Base-by-base conservation (phyloP, 2,113 vertebrate species). In the Cnemophilus loriae region DNA sequence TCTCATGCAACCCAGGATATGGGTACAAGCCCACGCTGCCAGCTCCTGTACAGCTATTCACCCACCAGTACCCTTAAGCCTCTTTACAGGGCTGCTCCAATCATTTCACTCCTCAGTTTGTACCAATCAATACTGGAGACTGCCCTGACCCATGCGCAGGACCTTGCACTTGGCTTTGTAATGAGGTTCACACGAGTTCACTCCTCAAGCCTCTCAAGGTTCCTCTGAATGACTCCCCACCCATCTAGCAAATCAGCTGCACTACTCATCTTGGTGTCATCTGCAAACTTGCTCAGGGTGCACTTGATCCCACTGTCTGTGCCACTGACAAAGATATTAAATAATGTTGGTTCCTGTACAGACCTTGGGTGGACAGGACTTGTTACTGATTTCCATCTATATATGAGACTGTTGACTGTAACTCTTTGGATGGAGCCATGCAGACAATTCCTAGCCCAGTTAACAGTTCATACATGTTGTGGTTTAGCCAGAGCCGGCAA, bases 401-500 rank as follows among this genome's bases (percentile, higher is more conserved):
- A 22, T 6, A n/a, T 15, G 13, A 57, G 49, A 10, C 15, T 42
- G 24, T 30, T 65, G 32, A 26, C 13, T 52, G 19, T 17, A 64
- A 37, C 3, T 3, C 19, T 69, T 55, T 47, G 30, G 28, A 39
- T 1, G 1, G 16, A 53, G 65, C 16, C 30, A 26, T n/a, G 5
- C 7, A 32, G 32, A 7, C 35, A 61, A 46, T 16, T 78, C 39
- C 42, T 50, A 42, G n/a, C 10, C 16, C 8, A 73, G 33, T 4
- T 59, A 30, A 50, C 1, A 27, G 20, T 23, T 59, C 41, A 23
- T 39, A 21, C 9, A 23, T 37, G 13, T 11, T 37, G 22, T 37
- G 26, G 8, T 57, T n/a, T 37, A 32, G 23, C 21, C 35, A 80
- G 14, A 64, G 17, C 2, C 0, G 0, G 10, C 9, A 55, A 32